phyloP scores from a whole-genome alignment of 2,797 vertebrate genomes.

The Argentina silus region DNA sequence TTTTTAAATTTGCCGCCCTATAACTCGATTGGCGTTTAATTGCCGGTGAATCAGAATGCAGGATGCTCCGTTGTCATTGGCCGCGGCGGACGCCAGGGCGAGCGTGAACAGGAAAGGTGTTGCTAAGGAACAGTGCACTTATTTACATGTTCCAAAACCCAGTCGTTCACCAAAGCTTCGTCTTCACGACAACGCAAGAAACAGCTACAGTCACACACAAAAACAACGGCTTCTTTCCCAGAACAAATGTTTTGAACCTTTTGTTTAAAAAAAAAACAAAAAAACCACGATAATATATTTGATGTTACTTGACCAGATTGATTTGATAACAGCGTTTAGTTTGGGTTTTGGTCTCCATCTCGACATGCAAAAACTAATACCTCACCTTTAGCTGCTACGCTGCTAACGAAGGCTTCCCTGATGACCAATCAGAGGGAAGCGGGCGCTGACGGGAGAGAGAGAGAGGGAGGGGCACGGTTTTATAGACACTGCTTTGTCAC shows the following conservation, averaged over 20 bases:
- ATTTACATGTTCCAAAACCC: conserved; percentile 82
- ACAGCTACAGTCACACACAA: conserved; percentile 44
- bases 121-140: conserved; percentile 90
- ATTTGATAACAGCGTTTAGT: conserved; percentile 86
- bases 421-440: conserved; percentile 72
- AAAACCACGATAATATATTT: conserved; percentile 64
- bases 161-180: conserved; percentile 94
- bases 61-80: conserved; percentile 62
- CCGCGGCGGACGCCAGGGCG: conserved; percentile 64
- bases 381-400: conserved; percentile 93
- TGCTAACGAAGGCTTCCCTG: conserved; percentile 74
- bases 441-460: conserved; percentile 61
- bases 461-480: conserved; percentile 72
- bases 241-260: conserved; percentile 79
- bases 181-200: conserved; percentile 67
- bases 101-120: conserved; percentile 70
- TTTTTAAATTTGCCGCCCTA: too few species aligned
- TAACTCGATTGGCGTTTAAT: conserved; percentile 73
- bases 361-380: conserved; percentile 96
- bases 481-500: conserved; percentile 77
- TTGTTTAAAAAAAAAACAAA: too few species aligned
- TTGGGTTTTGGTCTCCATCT: conserved; percentile 97
- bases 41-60: conserved; percentile 64
- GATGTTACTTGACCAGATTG: conserved; percentile 69
- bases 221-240: conserved; percentile 77